Percentiles rank a stretch among this genome's conserved stretches.
phyloP scores from a whole-genome alignment of 2,113 vertebrate genomes.

The Jaculus jaculus region DNA sequence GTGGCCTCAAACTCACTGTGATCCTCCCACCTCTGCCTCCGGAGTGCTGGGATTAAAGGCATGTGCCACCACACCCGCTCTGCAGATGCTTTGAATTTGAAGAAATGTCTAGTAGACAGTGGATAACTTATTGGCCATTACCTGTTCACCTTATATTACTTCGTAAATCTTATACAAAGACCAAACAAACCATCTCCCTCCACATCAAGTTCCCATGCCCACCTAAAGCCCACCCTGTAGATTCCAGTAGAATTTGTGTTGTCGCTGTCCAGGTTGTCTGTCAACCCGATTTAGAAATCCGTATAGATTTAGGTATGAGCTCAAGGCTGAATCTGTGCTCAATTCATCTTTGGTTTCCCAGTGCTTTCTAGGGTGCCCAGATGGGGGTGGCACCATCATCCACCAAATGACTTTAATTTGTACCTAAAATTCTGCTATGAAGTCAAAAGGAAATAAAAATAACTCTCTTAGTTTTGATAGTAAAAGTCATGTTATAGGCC shows the following conservation, averaged over 20 bases:
- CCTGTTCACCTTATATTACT: neutral
- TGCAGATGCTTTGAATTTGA: neutral
- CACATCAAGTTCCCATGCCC: neutral
- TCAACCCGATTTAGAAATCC: constrained; percentile 1
- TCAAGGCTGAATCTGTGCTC: neutral
- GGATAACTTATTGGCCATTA: constrained; percentile 16
- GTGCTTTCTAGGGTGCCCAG: neutral
- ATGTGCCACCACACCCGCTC: neutral
- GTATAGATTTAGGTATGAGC: neutral
- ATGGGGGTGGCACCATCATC: neutral
- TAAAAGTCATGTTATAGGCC: neutral
- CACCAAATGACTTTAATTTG: constrained; percentile 6
- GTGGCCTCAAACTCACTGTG: no score
- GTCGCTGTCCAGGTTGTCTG: neutral
- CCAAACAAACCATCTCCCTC: neutral
- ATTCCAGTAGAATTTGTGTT: neutral
- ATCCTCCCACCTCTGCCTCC: no score
- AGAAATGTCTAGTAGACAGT: neutral
- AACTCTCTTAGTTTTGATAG: neutral
- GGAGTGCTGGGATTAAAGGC: no score
- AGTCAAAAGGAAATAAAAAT: constrained; percentile 31
- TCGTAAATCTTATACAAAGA: constrained; percentile 10
- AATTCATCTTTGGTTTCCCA: neutral
- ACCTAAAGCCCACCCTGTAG: neutral
- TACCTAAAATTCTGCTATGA: constrained; percentile 19